phyloP scores from a whole-genome alignment of 2,113 vertebrate species.

The Zapornia atra region DNA sequence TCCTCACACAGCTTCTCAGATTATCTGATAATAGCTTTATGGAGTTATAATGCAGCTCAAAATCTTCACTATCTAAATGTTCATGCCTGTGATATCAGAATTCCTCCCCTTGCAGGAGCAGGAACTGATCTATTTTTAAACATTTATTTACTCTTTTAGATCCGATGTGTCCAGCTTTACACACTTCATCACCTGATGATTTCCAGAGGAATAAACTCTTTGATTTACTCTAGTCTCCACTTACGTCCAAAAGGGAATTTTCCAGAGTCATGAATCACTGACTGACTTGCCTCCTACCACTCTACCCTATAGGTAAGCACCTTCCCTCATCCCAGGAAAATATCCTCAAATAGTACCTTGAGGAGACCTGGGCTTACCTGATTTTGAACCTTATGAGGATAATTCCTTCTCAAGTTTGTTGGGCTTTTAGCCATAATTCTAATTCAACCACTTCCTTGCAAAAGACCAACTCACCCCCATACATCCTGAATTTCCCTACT shows the following conservation, averaged over 20 bases:
- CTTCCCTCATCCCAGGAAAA: background rate
- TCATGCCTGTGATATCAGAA: background rate
- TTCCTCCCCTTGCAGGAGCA: background rate
- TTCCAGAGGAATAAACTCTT: constrained; percentile 26
- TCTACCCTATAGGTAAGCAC: background rate
- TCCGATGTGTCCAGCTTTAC: background rate
- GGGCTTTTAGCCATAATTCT: background rate
- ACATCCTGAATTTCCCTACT: background rate
- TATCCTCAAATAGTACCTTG: background rate
- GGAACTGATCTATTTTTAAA: constrained; percentile 12
- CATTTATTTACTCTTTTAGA: background rate
- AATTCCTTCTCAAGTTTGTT: background rate
- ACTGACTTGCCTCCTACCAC: background rate
- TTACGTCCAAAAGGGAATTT: background rate
- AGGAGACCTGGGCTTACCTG: background rate
- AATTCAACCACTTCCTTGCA: background rate
- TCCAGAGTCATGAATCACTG: background rate
- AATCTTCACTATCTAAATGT: background rate
- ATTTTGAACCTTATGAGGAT: background rate
- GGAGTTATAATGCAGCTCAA: background rate
- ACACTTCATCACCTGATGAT: constrained; percentile 2
- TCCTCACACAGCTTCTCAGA: background rate
- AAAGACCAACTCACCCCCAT: background rate
- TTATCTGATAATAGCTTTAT: background rate
- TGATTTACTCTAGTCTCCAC: background rate